phyloP scores from a whole-genome alignment of 2,888 invertebrate species.

The Hofmannophila pseudospretella region DNA sequence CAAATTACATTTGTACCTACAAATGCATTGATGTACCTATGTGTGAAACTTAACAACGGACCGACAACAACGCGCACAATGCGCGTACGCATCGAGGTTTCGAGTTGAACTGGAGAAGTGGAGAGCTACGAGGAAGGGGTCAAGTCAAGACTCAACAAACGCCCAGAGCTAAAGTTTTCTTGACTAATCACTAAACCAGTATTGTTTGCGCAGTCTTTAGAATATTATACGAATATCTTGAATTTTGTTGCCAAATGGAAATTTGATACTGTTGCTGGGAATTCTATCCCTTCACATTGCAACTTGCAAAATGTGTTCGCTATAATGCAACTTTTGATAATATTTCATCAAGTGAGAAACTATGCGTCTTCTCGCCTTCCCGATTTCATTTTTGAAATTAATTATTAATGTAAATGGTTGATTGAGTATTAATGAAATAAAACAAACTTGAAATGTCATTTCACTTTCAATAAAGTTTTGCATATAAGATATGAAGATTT shows the following conservation, averaged over 20 bases:
- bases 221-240: not conserved
- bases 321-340: not conserved
- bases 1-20: too few species aligned
- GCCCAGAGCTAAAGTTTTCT: not conserved
- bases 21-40: too few species aligned
- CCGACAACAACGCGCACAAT: not conserved
- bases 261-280: not conserved
- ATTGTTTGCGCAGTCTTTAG: not conserved
- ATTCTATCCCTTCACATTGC: not conserved
- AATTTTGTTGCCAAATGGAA: not conserved
- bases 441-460: too few species aligned
- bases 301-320: not conserved
- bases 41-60: too few species aligned
- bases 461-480: too few species aligned
- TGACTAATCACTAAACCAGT: not conserved
- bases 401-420: too few species aligned
- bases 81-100: constrained; percentile 14
- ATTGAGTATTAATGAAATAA: too few species aligned
- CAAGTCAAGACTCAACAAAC: not conserved
- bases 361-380: too few species aligned
- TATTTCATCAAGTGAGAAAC: too few species aligned
- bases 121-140: constrained; percentile 6
- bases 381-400: too few species aligned
- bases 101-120: constrained; percentile 20
- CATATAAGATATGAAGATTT: too few species aligned